phyloP scores from a whole-genome alignment of 2,113 vertebrate species.

The Phocoena phocoena region DNA sequence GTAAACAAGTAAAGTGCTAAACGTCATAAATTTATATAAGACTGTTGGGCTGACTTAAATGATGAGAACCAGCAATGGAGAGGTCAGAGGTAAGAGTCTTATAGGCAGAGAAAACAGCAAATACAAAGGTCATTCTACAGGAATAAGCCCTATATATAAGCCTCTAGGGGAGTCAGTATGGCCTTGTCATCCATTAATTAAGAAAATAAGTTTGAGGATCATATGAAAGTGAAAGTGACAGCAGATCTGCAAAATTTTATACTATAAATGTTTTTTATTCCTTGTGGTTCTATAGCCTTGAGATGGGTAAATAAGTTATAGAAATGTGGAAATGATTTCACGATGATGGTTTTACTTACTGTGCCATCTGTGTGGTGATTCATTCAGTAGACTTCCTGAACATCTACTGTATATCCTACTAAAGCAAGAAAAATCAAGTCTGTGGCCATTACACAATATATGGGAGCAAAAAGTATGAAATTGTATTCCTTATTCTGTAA shows the following conservation, averaged over 20 bases:
- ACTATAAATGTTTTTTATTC: neutral
- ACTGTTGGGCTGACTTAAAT: neutral
- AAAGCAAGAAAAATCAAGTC: neutral
- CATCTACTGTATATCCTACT: neutral
- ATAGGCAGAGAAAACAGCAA: neutral
- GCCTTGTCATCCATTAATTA: slow-evolving; percentile 4
- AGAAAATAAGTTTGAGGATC: slow-evolving; percentile 6
- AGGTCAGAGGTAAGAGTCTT: neutral
- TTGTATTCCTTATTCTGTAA: neutral
- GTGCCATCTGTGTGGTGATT: neutral
- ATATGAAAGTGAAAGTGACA: neutral
- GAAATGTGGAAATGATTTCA: neutral
- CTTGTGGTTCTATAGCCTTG: neutral
- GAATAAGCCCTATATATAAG: neutral
- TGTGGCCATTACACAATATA: neutral
- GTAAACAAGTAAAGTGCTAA: neutral
- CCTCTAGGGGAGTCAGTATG: neutral
- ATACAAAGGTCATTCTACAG: neutral
- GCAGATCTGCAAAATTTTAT: neutral
- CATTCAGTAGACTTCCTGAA: neutral
- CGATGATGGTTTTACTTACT: neutral
- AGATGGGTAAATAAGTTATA: neutral
- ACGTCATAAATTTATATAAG: neutral
- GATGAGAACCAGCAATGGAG: neutral
- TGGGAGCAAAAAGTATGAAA: neutral